A percentile compares a stretch with the other conserved stretches of the same genome.
phyloP scores from a whole-genome alignment of 1,140 invertebrate genomes.

The Diabrotica virgifera region DNA sequence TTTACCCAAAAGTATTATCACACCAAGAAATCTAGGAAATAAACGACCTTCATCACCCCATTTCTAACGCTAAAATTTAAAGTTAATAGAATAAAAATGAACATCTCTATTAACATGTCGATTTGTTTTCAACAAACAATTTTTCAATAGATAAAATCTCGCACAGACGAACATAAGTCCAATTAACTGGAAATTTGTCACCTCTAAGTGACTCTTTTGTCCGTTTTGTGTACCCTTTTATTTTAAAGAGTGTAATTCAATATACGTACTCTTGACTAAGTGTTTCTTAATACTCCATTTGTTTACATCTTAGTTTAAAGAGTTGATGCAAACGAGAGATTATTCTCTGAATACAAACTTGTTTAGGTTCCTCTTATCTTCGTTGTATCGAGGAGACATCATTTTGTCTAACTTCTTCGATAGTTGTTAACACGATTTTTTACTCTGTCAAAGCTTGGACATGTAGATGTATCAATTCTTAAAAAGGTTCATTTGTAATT shows the following conservation, averaged over 20 bases:
- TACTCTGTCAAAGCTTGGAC: constrained; percentile 2
- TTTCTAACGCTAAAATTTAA: no score
- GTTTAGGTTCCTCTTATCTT: not conserved
- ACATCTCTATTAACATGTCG: not conserved
- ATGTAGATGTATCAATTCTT: constrained; percentile 1
- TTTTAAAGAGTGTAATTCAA: not conserved
- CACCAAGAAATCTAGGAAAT: no score
- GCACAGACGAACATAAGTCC: not conserved
- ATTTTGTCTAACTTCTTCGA: constrained; percentile 1
- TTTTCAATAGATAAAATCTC: not conserved
- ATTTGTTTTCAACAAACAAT: not conserved
- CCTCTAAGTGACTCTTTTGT: not conserved
- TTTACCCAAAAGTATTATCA: no score
- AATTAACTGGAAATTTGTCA: not conserved
- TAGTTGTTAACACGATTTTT: constrained; percentile 1
- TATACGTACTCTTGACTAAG: not conserved
- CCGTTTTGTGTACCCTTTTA: not conserved
- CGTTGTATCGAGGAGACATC: not conserved
- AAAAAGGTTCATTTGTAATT: not conserved
- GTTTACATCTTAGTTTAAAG: not conserved
- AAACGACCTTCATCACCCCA: no score
- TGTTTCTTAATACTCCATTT: no score
- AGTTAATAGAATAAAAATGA: not conserved
- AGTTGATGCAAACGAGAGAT: not conserved
- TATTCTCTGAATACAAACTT: not conserved